Evolutionary conservation across 2,888 invertebrate species (phyloP).

Genomic region (Sesia bembeciformis): DNA sequence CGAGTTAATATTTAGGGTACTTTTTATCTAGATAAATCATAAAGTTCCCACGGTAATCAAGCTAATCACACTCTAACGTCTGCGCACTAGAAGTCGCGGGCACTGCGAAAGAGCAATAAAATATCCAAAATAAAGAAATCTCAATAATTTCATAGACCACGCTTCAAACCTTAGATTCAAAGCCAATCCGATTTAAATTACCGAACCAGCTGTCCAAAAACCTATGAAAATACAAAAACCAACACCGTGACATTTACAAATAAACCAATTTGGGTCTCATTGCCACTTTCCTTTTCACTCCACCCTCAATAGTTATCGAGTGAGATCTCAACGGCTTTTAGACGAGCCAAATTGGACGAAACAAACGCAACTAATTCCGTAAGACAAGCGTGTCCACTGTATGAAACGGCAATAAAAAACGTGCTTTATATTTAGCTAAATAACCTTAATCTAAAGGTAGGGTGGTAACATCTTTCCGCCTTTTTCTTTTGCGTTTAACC

Average conservation of each 20-base stretch:
- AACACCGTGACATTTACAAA: constrained; percentile 36
- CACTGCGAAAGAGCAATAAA: no score
- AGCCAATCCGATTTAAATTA: no score
- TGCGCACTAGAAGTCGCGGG: no score
- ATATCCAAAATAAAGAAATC: no score
- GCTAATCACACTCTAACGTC: no score
- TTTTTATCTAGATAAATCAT: no score
- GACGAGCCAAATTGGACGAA: constrained; percentile 34
- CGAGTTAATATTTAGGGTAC: no score
- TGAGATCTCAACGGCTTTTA: constrained; percentile 47
- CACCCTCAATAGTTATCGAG: constrained; percentile 27
- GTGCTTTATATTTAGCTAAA: constrained; percentile 55
- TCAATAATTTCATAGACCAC: no score
- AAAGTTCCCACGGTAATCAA: no score
- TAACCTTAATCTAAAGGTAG: constrained; percentile 58
- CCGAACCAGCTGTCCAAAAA: not conserved
- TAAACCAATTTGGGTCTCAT: constrained; percentile 25
- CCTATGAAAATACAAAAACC: constrained; percentile 8
- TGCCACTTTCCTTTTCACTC: constrained; percentile 7
- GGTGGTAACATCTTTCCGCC: constrained; percentile 57
- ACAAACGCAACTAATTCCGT: constrained; percentile 42
- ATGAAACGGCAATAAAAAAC: constrained; percentile 50
- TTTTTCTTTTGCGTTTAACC: constrained; percentile 12
- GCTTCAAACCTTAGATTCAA: no score
- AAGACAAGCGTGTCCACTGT: constrained; percentile 69